Base-by-base conservation (phyloP, 35 echinoderm and acorn worm genomes). In the Eucidaris tribuloides region DNA sequence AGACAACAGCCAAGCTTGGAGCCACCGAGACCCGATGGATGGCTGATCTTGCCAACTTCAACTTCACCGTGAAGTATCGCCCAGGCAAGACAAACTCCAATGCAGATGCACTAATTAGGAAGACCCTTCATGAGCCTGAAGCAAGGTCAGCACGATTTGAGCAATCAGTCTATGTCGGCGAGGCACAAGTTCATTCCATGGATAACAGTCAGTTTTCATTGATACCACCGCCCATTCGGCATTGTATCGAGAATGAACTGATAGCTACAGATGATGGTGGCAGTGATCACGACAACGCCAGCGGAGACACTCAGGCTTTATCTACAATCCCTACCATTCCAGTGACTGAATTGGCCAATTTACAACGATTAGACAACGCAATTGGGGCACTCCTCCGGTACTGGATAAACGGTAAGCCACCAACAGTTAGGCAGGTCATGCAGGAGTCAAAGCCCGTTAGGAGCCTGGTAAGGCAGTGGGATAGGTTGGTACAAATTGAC, bases 91-190 rank as follows among this genome's bases (percentile, higher is more conserved):
- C 27, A 15, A 85, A 93, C 46, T 62, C 36, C 4, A 93, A 89
- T 80, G 91, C 91, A 31, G 91, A 93, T 55, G 79, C 91, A 11
- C 50, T 93, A 29, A 93, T 85, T 36, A 39, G 80, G 14, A 93
- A 88, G 44, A 65, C 33, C n/a, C 3, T 36, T 7, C 91, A 85
- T 46, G 71, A 71, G 9, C 68, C 62, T 63, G 39, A 59, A 15
- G 57, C 70, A 68, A 37, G 34, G 63, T 13, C 2, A 34, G 36
- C 63, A 29, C 9, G 7, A 65, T 65, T 29, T 15, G 62, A 17
- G 7, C 15, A 27, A 62, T 52, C 22, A 5, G 38, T 41, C 35
- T 19, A 4, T 14, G 43, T 18, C 43, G 71, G 71, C 14, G 14
- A 44, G 30, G 15, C 19, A 70, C n/a, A n/a, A 17, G 18, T 17